Conservation (phyloP, 2,888 invertebrate genomes). For the Monochamus alternatus region DNA sequence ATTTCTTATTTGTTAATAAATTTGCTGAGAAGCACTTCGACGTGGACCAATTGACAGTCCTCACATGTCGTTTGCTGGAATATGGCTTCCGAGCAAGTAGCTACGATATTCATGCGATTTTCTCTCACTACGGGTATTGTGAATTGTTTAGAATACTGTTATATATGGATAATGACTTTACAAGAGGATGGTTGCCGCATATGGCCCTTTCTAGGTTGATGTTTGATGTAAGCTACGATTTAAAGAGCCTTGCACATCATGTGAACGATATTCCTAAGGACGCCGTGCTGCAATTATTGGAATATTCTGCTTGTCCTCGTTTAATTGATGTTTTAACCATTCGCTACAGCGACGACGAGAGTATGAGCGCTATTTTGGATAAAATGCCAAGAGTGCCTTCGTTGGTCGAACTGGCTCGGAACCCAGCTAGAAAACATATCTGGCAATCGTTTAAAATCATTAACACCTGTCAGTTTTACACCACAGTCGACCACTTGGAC, state of each 20-base stretch:
- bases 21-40: background rate
- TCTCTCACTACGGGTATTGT: conserved; percentile 27
- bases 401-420: conserved; percentile 29
- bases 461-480: conserved; percentile 26
- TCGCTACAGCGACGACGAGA: background rate
- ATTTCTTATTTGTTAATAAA: background rate
- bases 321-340: background rate
- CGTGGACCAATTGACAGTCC: conserved; percentile 18
- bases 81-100: conserved; percentile 11
- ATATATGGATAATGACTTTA: conserved; percentile 27
- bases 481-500: conserved; percentile 24
- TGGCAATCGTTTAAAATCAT: conserved; percentile 5
- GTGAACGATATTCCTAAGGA: background rate
- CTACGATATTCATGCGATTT: conserved; percentile 12
- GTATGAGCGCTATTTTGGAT: background rate
- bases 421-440: conserved; percentile 22
- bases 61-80: conserved; percentile 22
- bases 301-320: conserved; percentile 11
- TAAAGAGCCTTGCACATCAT: background rate
- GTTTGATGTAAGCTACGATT: background rate
- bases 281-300: conserved; percentile 4
- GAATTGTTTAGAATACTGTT: conserved; percentile 33
- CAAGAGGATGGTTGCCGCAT: conserved; percentile 10
- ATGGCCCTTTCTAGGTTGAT: conserved; percentile 3
- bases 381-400: conserved; percentile 22